Evolutionary conservation across 2,113 vertebrate species (phyloP).

Genomic region (Charadrius vociferus): DNA sequence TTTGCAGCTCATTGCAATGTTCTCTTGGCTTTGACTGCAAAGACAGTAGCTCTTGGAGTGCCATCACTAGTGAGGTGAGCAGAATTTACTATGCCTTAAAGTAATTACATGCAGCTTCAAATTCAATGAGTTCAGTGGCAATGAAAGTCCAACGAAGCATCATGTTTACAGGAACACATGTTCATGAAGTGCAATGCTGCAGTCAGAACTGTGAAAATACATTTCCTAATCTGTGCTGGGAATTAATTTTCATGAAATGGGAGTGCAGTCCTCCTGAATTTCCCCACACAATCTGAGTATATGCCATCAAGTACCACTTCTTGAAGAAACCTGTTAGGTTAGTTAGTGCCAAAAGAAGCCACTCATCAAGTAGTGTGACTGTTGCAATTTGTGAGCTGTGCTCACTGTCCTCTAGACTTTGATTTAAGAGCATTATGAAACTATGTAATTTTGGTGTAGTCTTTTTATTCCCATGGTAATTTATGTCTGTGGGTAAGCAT

Average conservation of each 20-base stretch:
- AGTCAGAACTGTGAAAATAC: slow-evolving; percentile 25
- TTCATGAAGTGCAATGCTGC: not conserved
- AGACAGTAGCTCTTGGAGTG: not conserved
- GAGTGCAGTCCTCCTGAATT: not conserved
- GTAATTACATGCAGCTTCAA: slow-evolving; percentile 42
- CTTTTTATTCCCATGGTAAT: slow-evolving; percentile 76
- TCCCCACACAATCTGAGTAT: not conserved
- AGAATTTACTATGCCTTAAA: slow-evolving; percentile 35
- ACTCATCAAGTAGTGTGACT: slow-evolving; percentile 27
- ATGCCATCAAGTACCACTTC: not conserved
- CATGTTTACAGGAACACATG: not conserved
- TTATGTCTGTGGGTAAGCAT: slow-evolving; percentile 76
- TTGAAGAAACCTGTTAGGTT: slow-evolving; percentile 38
- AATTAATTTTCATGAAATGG: slow-evolving; percentile 10
- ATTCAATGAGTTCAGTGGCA: not conserved
- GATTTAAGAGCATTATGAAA: slow-evolving; percentile 75
- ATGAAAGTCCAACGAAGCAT: not conserved
- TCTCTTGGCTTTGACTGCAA: not conserved
- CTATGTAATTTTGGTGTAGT: slow-evolving; percentile 68
- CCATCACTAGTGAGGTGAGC: slow-evolving; percentile 2
- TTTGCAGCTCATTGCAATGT: not conserved
- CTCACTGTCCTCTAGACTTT: slow-evolving; percentile 42
- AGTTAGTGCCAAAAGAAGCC: slow-evolving; percentile 23
- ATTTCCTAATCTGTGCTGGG: not conserved
- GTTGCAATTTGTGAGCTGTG: slow-evolving; percentile 1